Conservation (phyloP, 2,797 vertebrate species). For the Acanthurus leucopareius region DNA sequence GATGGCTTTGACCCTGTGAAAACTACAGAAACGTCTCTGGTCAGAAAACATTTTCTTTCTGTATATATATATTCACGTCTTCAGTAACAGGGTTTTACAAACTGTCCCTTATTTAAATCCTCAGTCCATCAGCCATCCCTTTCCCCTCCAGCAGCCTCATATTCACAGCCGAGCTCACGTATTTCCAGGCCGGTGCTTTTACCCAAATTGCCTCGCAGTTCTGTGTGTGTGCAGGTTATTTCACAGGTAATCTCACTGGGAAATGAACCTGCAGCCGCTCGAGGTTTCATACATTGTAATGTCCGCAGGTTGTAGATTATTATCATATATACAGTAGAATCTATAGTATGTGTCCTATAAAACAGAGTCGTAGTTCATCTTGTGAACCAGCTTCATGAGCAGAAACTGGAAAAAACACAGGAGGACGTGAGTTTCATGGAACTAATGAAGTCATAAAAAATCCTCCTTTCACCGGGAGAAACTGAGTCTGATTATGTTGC, state of each 20-base stretch:
- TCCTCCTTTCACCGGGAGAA: too few relatives aligned
- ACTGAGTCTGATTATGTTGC: too few relatives aligned
- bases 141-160: too few relatives aligned
- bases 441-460: neutral
- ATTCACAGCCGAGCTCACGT: too few relatives aligned
- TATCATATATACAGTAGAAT: neutral
- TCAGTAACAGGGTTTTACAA: too few relatives aligned
- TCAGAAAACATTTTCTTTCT: too few relatives aligned
- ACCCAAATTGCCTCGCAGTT: neutral
- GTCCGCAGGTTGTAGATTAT: neutral
- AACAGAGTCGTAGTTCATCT: neutral
- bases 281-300: slow-evolving; percentile 3
- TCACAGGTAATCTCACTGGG: neutral
- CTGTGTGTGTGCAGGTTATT: too few relatives aligned
- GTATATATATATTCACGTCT: too few relatives aligned
- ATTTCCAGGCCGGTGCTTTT: neutral
- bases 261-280: neutral
- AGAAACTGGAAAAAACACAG: neutral
- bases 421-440: neutral
- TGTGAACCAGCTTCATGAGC: neutral
- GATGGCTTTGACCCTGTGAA: too few relatives aligned
- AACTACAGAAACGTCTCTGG: too few relatives aligned
- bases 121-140: too few relatives aligned
- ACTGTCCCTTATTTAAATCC: too few relatives aligned
- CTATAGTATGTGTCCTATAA: neutral